Evolutionary conservation across 2,888 invertebrate genomes (phyloP), one percentile per base, ranked within the genome.

Genomic region (Adineta ricciae): DNA sequence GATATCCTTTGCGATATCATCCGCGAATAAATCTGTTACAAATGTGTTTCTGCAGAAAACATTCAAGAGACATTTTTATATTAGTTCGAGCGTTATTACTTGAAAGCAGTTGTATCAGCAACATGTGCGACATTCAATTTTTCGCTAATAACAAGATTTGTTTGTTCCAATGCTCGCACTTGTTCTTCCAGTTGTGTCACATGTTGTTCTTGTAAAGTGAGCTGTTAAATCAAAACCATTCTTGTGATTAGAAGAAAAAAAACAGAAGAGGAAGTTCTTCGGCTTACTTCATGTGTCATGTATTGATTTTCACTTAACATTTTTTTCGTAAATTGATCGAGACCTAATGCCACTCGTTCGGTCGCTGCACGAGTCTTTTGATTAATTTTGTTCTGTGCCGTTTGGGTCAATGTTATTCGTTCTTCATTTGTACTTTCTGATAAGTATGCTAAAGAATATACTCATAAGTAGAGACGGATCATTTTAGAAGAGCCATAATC

Each of bases 261-360:
- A 16, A n/a, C n/a, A n/a, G n/a, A n/a, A n/a, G n/a, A n/a, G n/a
- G n/a, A n/a, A n/a, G n/a, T n/a, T n/a, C n/a, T n/a, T n/a, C n/a
- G n/a, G n/a, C n/a, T 50, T 78, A 78, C 78, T n/a, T 78, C 78
- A 11, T 41, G 38, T 24, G 8, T 78, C 78, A 78, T 78, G 8
- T 78, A 78, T 78, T 78, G 38, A 78, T 78, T 78, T 78, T 78
- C 78, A 41, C 78, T 78, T 11, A 78, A 41, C 78, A 78, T 78
- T 78, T 78, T 78, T 78, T 41, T 78, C n/a, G 78, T 78, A 21
- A 41, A 78, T 78, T 32, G 7, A 41, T 78, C 78, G 41, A 78
- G 78, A n/a, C 78, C 78, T 32, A 78, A 24, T 32, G 78, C 78
- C 24, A 78, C 78, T 21, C 78, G 38, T 41, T 78, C 78, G 38